Evolutionary conservation across 2,113 vertebrate genomes (phyloP).

Genomic region (Eptesicus fuscus): DNA sequence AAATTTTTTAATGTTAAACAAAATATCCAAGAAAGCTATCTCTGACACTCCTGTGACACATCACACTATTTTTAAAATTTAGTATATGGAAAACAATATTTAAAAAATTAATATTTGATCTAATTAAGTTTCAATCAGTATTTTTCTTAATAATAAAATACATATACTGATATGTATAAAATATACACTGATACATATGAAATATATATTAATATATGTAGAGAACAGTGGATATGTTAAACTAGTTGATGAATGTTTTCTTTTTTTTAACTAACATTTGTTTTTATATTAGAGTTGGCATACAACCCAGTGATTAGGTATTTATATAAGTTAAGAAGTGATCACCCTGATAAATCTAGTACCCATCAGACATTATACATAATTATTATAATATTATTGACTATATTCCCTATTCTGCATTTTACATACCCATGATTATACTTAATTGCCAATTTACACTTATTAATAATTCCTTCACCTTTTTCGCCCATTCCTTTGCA

Average conservation of each 20-base stretch:
- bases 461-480: background rate
- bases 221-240: background rate
- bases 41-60: background rate
- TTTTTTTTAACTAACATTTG: background rate
- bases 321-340: background rate
- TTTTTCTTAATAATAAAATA: background rate
- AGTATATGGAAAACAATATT: background rate
- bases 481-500: background rate
- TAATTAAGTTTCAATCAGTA: background rate
- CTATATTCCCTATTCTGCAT: background rate
- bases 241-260: background rate
- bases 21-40: background rate
- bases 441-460: background rate
- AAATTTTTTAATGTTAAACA: background rate
- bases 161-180: background rate
- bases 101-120: background rate
- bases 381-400: background rate
- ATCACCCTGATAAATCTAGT: background rate
- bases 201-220: background rate
- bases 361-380: background rate
- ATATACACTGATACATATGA: background rate
- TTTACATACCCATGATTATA: background rate
- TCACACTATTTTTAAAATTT: background rate
- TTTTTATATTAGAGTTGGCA: background rate
- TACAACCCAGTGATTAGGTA: background rate